Evolutionary conservation across 2,888 invertebrate species (phyloP), one percentile per base, ranked within the genome.

Genomic region (Strigamia crassipes): DNA sequence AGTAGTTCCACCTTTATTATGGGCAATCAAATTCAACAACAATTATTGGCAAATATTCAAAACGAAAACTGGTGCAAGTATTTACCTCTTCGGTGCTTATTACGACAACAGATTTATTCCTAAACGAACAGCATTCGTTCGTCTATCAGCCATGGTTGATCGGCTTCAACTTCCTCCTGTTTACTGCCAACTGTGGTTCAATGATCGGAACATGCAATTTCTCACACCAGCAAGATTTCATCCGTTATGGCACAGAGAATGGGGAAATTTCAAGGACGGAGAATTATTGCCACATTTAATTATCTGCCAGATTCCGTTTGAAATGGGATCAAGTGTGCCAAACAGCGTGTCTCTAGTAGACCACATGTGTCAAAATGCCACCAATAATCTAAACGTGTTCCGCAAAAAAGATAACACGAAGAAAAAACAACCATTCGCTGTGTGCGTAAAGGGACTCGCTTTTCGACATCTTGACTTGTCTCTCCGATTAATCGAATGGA

Each of bases 381-480:
- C 93, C 61, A 96, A 95, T 86, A 95, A 94, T 87, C 88, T 96
- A 83, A 90, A 82, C 93, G 82, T 81, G 18, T 81, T 81, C 12
- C 31, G 31, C 38, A 12, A 38, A 8, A 66, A 41, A 23, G 6
- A 34, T 1, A 23, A 12, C 1, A 1, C 12, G 34, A 23, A 38
- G 23, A 34, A 21, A 12, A n/a, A 78, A n/a, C 38, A 13, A n/a
- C 15, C 34, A 9, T 96, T 96, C 87, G 96, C 96, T 1, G 96
- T 96, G 2, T 96, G 96, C 88, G 96, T 96, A 27, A 96, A 96
- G 88, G 97, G 97, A 0, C 90, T 97, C 81, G 96, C 97, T 88
- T 97, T 97, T 86, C 90, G 95, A 2, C 94, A 96, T 88, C 95
- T 95, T 86, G 97, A 97, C 88, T 89, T 96, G 1, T 96, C 96